Evolutionary conservation across 2,797 vertebrate genomes (phyloP), one percentile per base, ranked within the genome.

Genomic region (Leptodactylus fallax): DNA sequence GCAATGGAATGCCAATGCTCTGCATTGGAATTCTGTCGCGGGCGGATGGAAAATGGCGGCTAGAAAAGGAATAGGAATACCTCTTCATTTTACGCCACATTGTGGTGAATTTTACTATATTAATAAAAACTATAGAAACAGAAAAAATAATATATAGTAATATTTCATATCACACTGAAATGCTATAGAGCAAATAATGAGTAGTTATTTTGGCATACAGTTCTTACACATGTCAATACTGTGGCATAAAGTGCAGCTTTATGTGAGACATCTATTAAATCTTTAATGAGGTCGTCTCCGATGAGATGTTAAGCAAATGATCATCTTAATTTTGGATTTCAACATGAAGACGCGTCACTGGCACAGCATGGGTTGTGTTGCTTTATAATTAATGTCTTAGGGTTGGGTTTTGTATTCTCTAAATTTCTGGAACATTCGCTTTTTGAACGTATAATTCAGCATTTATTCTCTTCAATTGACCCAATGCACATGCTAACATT

Each of bases 241-340:
- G 60, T 67, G 51, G 23, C 55, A 58, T 51, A 87, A 87, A 82
- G 63, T 60, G 79, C 27, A 63, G 7, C 76, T 81, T 76, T 81
- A 81, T 36, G 19, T 55, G 80, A 83, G 51, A 83, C 71, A 69
- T 83, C 79, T 83, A 77, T 87, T 87, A 81, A 77, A 67, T 78
- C 71, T 69, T 17, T 87, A 83, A 83, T 87, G 81, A 87, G 60
- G 81, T 51, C 25, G 80, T 67, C 49, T 67, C 23, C 47, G 67
- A 77, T 83, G 79, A 83, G 17, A 65, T 67, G 58, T 67, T 65
- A 77, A 83, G 71, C 71, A 87, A 23, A 55, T 4, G 80, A 83
- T 83, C 80, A 78, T 76, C 69, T 61, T 83, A 77, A 87, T 87
- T 87, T 87, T 65, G 58, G 83, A 78, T 87, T 82, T 76, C 86